Base-by-base conservation (phyloP, 2,797 vertebrate genomes). In the Xiphophorus birchmanni region DNA sequence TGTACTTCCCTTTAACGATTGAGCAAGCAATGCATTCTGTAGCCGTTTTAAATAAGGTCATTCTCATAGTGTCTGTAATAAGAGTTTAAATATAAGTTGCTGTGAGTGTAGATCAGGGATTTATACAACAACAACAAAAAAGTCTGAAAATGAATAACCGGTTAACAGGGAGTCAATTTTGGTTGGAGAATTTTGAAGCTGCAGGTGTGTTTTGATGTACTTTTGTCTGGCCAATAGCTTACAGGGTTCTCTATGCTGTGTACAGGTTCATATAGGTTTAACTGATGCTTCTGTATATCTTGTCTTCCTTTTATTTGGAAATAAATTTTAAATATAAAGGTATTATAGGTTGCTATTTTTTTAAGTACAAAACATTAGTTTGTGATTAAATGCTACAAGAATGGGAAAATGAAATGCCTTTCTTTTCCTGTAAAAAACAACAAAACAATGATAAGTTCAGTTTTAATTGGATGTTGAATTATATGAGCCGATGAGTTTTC, bases 341-440 rank as follows among this genome's bases (percentile, higher is more conserved):
- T 97, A 96, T 97, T 97, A 97, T 97, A 97, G 96, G 95, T 94
- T 93, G 95, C 91, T 95, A 95, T 96, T 96, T 96, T 96, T 96
- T 96, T 94, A 95, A 95, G 94, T 93, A 92, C 93, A 95, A 81
- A 93, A 92, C 91, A 92, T 91, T 93, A 94, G 93, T 93, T 93
- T 90, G 93, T 93, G 89, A 94, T 95, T 91, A 90, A 91, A 92
- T 93, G 93, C 93, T 94, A 94, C 88, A 93, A 91, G 84, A 93
- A 88, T 89, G 87, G 92, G 89, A 94, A 91, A 87, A 88, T 90
- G 78, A 35, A 87, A 89, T 86, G 77, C 81, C 81, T 86, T 93
- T 93, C 94, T 87, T 91, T 87, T 94, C 93, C 44, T 77, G 75
- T 48, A 65, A 76, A 93, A 93, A 91, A 73, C n/a, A 23, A 40